Evolutionary conservation across 2,888 invertebrate genomes (phyloP).

Genomic region (Pristionchus entomophagus): DNA sequence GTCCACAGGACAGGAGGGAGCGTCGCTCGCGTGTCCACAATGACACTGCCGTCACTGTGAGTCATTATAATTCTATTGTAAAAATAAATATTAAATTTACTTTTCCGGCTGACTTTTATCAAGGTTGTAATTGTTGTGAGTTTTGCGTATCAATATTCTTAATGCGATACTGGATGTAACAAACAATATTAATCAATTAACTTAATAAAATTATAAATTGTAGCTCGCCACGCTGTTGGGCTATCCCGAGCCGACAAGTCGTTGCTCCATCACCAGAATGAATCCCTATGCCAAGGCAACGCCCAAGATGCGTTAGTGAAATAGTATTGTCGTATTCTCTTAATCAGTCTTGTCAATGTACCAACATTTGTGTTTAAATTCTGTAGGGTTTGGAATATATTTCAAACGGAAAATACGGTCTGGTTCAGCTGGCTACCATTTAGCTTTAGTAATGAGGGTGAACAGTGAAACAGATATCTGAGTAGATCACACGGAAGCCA

Average conservation of each 20-base stretch:
- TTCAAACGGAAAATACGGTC: too few species aligned
- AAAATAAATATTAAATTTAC: not conserved
- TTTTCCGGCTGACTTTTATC: not conserved
- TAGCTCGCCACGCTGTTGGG: conserved; percentile 34
- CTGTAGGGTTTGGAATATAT: too few species aligned
- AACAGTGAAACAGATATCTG: not conserved
- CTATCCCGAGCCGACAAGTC: conserved; percentile 15
- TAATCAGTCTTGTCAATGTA: too few species aligned
- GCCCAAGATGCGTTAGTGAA: too few species aligned
- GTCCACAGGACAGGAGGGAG: conserved; percentile 14
- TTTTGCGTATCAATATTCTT: not conserved
- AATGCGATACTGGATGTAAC: not conserved
- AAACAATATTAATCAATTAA: not conserved
- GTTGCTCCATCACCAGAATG: not conserved
- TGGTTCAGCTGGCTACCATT: too few species aligned
- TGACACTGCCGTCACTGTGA: conserved; percentile 30
- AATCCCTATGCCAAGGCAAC: not conserved
- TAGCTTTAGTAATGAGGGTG: too few species aligned
- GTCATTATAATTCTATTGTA: not conserved
- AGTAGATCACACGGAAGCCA: too few species aligned
- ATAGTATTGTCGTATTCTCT: too few species aligned
- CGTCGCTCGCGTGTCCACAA: conserved; percentile 40
- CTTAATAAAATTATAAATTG: too few species aligned
- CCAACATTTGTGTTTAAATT: too few species aligned
- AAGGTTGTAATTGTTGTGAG: not conserved